These are phyloP conservation scores for Elephantulus edwardii DNA, from an alignment of 2,113 vertebrate genomes.

Conservation along the genomic window DNA sequence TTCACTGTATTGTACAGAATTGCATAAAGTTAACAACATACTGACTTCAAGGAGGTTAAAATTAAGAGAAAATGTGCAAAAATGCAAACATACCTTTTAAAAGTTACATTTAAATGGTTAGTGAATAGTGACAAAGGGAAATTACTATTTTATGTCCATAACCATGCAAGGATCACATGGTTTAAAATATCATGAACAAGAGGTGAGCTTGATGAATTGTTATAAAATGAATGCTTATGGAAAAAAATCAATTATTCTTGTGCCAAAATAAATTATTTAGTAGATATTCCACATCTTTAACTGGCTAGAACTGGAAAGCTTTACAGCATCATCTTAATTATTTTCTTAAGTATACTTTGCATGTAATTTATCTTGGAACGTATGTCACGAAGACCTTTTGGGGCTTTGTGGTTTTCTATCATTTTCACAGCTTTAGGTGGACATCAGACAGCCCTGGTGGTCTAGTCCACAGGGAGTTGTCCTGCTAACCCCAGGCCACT, in stretches of 20 bases:
- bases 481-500: too few species aligned
- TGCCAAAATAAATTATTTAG: background rate
- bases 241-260: background rate
- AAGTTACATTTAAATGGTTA: too few species aligned
- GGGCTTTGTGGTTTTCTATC: background rate
- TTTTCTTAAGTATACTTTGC: background rate
- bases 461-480: too few species aligned
- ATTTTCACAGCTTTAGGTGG: background rate
- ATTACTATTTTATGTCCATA: background rate
- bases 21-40: background rate
- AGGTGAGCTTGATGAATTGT: background rate
- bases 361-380: background rate
- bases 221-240: background rate
- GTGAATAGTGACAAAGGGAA: background rate
- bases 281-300: background rate
- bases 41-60: constrained; percentile 11
- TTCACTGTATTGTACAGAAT: background rate
- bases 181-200: background rate
- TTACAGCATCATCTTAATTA: constrained; percentile 6
- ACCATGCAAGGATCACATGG: background rate
- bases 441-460: too few species aligned
- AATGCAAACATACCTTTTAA: background rate
- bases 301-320: background rate
- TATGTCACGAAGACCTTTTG: background rate
- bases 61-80: background rate